These are phyloP conservation scores for Cryptoblepharus egeriae DNA, from an alignment of 2,797 vertebrate species.

Conservation along the genomic window DNA sequence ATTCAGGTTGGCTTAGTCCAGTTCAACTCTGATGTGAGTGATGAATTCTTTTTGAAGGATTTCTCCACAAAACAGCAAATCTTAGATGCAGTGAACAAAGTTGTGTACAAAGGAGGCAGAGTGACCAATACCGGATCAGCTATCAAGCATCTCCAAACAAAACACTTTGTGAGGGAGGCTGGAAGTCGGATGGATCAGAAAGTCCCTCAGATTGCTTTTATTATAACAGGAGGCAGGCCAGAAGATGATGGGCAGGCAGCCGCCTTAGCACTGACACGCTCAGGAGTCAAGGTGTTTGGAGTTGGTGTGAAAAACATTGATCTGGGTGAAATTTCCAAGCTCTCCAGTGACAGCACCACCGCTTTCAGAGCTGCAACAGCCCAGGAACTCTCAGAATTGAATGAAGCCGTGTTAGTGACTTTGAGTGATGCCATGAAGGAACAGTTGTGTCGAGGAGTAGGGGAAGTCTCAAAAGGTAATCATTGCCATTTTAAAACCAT, in stretches of 20 bases:
- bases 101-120: slow-evolving; percentile 89
- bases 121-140: slow-evolving; percentile 87
- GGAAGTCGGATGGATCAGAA: slow-evolving; percentile 89
- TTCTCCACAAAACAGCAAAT: slow-evolving; percentile 83
- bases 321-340: slow-evolving; percentile 80
- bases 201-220: slow-evolving; percentile 91
- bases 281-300: slow-evolving; percentile 86
- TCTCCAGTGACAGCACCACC: slow-evolving; percentile 84
- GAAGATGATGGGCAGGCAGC: slow-evolving; percentile 85
- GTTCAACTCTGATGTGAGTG: slow-evolving; percentile 89
- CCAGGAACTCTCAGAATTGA: slow-evolving; percentile 87
- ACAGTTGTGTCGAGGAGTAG: slow-evolving; percentile 77
- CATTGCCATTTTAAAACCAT: fast-evolving
- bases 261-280: slow-evolving; percentile 81
- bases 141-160: slow-evolving; percentile 83
- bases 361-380: slow-evolving; percentile 83
- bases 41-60: slow-evolving; percentile 91
- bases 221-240: slow-evolving; percentile 88
- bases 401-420: slow-evolving; percentile 88
- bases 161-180: slow-evolving; percentile 86
- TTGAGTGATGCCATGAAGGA: slow-evolving; percentile 87
- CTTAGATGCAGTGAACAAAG: slow-evolving; percentile 79
- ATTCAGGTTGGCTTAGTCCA: slow-evolving; percentile 90
- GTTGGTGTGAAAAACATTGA: slow-evolving; percentile 86
- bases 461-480: slow-evolving; percentile 79